Conservation (phyloP, 2,797 vertebrate genomes). For the Onychomys torridus region DNA sequence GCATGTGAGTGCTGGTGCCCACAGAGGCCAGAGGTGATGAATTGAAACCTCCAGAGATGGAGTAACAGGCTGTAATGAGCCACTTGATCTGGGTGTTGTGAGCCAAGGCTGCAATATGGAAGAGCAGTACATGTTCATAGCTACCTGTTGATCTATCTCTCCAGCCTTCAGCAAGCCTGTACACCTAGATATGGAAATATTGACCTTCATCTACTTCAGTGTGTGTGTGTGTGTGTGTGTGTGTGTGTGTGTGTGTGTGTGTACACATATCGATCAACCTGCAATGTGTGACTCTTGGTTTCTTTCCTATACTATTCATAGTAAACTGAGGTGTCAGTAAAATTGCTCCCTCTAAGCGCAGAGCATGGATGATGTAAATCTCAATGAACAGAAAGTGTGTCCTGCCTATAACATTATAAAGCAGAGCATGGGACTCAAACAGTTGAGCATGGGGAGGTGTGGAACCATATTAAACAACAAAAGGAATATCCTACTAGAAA, state of each 20-base stretch:
- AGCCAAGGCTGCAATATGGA: background rate
- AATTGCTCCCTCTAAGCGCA: background rate
- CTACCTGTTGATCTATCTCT: background rate
- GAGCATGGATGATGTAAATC: background rate
- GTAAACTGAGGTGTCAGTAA: background rate
- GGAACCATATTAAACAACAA: background rate
- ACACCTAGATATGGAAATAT: background rate
- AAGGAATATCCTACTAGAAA: background rate
- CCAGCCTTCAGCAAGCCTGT: background rate
- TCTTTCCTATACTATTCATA: background rate
- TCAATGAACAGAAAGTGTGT: background rate
- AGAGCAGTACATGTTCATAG: background rate
- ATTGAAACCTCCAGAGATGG: background rate
- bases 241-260: too few relatives aligned
- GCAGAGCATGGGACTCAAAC: background rate
- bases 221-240: background rate
- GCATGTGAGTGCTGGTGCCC: too few relatives aligned
- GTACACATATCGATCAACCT: background rate
- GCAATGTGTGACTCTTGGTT: background rate
- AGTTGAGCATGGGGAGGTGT: background rate
- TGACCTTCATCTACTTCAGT: background rate
- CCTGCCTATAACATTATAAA: conserved; percentile 10
- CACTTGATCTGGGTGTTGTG: background rate
- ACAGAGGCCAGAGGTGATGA: background rate
- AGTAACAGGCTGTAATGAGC: background rate